phyloP scores from a whole-genome alignment of 2,888 invertebrate species.

The Apeira syringaria region DNA sequence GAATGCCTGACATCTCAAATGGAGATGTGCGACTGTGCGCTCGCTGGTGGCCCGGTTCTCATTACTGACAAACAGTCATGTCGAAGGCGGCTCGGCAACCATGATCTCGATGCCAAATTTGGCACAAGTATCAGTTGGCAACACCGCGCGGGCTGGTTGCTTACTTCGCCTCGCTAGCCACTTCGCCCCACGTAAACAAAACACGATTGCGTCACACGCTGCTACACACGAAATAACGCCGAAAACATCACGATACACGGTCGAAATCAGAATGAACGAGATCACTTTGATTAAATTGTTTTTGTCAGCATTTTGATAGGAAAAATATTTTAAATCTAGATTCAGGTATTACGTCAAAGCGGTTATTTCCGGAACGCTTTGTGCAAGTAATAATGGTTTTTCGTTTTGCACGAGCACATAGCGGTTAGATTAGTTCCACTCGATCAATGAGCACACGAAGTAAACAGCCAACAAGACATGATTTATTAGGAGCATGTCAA shows the following conservation, averaged over 20 bases:
- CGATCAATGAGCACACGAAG: constrained; percentile 34
- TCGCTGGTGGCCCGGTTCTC: constrained; percentile 37
- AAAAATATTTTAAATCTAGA: constrained; percentile 48
- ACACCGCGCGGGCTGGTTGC: constrained; percentile 40
- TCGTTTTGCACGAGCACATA: constrained; percentile 25
- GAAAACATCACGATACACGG: constrained; percentile 38
- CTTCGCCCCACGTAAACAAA: constrained; percentile 71
- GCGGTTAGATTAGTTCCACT: constrained; percentile 21
- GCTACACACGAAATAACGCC: constrained; percentile 48
- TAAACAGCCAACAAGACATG: no score
- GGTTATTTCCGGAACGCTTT: constrained; percentile 28
- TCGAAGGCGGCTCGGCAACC: constrained; percentile 41
- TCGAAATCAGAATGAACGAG: constrained; percentile 30
- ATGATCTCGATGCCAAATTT: constrained; percentile 65
- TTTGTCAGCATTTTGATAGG: constrained; percentile 53
- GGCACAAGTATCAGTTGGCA: constrained; percentile 74
- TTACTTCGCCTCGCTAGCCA: constrained; percentile 50
- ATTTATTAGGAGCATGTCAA: constrained; percentile 15
- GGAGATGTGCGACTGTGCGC: constrained; percentile 44
- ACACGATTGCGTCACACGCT: constrained; percentile 66
- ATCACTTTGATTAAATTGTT: constrained; percentile 51
- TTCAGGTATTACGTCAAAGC: constrained; percentile 31
- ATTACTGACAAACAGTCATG: constrained; percentile 52
- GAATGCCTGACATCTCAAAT: constrained; percentile 43
- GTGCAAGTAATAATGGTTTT: constrained; percentile 18